phyloP scores from a whole-genome alignment of 2,797 vertebrate genomes.

The Erithacus rubecula region DNA sequence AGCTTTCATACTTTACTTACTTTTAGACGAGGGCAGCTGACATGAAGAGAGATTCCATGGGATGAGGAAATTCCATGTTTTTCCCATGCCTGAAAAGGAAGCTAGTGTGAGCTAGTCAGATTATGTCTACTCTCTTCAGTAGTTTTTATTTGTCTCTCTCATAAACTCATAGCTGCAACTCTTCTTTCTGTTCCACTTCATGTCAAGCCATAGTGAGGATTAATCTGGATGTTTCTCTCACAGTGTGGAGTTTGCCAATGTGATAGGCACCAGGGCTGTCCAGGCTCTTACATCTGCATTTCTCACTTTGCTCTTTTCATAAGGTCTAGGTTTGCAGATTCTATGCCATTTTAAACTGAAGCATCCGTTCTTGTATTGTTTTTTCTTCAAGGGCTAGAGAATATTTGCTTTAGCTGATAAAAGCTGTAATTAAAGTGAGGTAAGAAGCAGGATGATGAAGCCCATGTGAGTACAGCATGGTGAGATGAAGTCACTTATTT shows the following conservation, averaged over 20 bases:
- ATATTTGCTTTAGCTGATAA: conserved; percentile 24
- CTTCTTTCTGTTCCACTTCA: not conserved
- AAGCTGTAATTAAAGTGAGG: conserved; percentile 7
- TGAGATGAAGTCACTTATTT: not conserved
- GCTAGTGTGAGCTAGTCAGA: not conserved
- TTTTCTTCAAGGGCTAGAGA: conserved; percentile 5
- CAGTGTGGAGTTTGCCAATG: not conserved
- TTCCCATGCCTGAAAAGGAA: not conserved
- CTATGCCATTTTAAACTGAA: not conserved
- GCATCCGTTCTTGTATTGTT: not conserved
- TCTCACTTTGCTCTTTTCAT: not conserved
- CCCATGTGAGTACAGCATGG: not conserved
- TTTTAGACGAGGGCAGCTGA: not conserved
- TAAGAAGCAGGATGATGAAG: not conserved
- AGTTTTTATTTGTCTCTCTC: not conserved
- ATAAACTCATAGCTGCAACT: not conserved
- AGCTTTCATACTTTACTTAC: not conserved
- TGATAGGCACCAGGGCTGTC: not conserved
- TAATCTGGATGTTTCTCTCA: not conserved
- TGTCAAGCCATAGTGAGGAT: not conserved
- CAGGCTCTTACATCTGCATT: not conserved
- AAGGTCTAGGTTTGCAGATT: not conserved
- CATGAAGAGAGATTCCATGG: not conserved
- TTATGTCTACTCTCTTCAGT: not conserved
- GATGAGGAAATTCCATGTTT: not conserved